These are phyloP conservation scores for Tetragnatha versicolor DNA, from an alignment of 1,140 invertebrate species.

Conservation along the genomic window DNA sequence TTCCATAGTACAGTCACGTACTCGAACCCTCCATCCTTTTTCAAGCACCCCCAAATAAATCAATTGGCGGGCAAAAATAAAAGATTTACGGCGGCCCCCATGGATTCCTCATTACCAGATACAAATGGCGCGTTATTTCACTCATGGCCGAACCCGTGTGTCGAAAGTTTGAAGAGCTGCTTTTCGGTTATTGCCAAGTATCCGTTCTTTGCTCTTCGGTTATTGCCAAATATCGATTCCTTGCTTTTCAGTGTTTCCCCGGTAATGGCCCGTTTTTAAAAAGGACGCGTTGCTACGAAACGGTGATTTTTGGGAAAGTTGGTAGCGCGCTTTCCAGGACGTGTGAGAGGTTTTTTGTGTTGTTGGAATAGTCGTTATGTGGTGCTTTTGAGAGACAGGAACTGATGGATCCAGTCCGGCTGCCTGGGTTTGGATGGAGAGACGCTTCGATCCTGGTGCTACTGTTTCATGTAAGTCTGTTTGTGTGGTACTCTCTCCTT, in stretches of 20 bases:
- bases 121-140: slow-evolving; percentile 50
- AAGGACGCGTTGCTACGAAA: background rate
- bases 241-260: background rate
- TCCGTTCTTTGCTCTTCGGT: background rate
- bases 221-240: background rate
- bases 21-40: slow-evolving; percentile 1
- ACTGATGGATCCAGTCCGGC: too few species aligned
- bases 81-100: slow-evolving; percentile 17
- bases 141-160: slow-evolving; percentile 41
- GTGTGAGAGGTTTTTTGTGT: too few species aligned
- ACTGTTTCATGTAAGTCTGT: too few species aligned
- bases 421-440: too few species aligned
- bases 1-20: slow-evolving; percentile 22
- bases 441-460: too few species aligned
- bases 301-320: background rate
- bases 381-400: too few species aligned
- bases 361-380: too few species aligned
- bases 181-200: slow-evolving; percentile 37
- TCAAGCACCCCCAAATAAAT: slow-evolving; percentile 27
- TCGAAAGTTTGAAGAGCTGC: slow-evolving; percentile 38
- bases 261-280: slow-evolving; percentile 1
- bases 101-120: slow-evolving; percentile 32
- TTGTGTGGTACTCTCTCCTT: too few species aligned
- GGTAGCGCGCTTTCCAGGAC: too few species aligned
- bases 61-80: slow-evolving; percentile 7